Percentiles rank a stretch among this genome's conserved stretches.
These are phyloP conservation scores for Elephas maximus DNA, from an alignment of 2,113 vertebrate species.

Conservation along the genomic window DNA sequence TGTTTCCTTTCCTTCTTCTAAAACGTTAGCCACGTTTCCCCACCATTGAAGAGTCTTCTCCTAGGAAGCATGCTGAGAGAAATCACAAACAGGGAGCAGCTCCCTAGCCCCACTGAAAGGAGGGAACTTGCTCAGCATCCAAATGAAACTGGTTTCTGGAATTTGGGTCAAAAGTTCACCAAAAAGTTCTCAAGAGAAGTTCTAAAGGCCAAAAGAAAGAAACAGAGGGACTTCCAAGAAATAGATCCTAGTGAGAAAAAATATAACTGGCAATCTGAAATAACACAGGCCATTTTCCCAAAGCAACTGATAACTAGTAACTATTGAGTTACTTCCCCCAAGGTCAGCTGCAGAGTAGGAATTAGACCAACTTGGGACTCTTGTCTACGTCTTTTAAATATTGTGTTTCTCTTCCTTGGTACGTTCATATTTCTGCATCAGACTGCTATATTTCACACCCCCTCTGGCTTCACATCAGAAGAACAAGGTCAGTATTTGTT, in stretches of 20 bases:
- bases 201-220: constrained; percentile 68
- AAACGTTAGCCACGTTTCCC: not conserved
- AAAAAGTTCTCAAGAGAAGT: constrained; percentile 48
- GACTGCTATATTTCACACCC: constrained; percentile 73
- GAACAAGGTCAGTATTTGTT: constrained; percentile 71
- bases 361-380: constrained; percentile 48
- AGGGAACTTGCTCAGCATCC: not conserved
- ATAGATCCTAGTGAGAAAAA: not conserved
- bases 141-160: constrained; percentile 40
- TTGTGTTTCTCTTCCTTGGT: constrained; percentile 67
- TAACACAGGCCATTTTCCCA: constrained; percentile 55
- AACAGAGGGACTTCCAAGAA: constrained; percentile 63
- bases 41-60: not conserved
- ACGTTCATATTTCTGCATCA: constrained; percentile 42
- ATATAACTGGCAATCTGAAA: constrained; percentile 48
- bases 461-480: constrained; percentile 77
- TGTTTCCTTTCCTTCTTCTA: not conserved
- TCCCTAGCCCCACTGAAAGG: not conserved
- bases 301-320: constrained; percentile 49
- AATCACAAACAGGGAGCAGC: not conserved
- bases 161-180: constrained; percentile 62
- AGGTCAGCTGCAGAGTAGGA: constrained; percentile 59
- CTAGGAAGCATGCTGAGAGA: not conserved
- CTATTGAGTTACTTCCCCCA: constrained; percentile 49
- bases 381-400: constrained; percentile 57